Base-by-base conservation (phyloP, 2,888 invertebrate species). In the Conomelus anceps region DNA sequence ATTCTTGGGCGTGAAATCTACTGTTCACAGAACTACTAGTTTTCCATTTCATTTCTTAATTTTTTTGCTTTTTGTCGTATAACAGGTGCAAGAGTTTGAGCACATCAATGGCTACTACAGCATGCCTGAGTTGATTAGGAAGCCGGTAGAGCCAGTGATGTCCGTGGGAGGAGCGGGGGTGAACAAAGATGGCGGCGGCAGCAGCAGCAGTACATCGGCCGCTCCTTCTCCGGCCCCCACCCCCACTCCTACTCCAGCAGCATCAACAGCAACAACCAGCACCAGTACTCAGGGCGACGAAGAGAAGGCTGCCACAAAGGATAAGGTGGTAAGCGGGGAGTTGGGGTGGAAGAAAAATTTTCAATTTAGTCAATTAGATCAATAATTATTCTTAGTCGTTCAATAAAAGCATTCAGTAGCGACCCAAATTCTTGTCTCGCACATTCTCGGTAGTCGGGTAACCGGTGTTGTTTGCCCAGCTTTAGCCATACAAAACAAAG, bases 101-200 rank as follows among this genome's bases (percentile, higher is more conserved):
- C 97, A 97, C 92, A 98, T 99, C 91, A 99, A 99, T 93, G 99
- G 99, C 0, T 97, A 98, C 92, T 98, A 99, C 93, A 99, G 98
- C 92, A 98, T 99, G 98, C 99, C 99, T 0, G 98, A 98, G 93
- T 94, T 97, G 92, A 96, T 97, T 91, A 95, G 96, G 87, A 98
- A 96, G 93, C 96, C 97, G 0, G 96, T 97, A 0, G 96, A 97
- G 91, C 96, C 97, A 0, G 95, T 96, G 23, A 95, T 95, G 84
- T 90, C 92, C 13, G 93, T 93, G 20, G 93, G 92, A 0, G 93
- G 93, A 88, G 93, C 93, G 0, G 92, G 92, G 7, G 92, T 93
- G 7, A 92, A 92, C 20, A 92, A 92, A 6, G 92, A 92, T 22
- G 92, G 92, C 89, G 90, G 93, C 22, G 91, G 93, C 91, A 94